These are phyloP conservation scores for Drosophila simulans DNA, from an alignment of 1,140 invertebrate species.

Conservation along the genomic window DNA sequence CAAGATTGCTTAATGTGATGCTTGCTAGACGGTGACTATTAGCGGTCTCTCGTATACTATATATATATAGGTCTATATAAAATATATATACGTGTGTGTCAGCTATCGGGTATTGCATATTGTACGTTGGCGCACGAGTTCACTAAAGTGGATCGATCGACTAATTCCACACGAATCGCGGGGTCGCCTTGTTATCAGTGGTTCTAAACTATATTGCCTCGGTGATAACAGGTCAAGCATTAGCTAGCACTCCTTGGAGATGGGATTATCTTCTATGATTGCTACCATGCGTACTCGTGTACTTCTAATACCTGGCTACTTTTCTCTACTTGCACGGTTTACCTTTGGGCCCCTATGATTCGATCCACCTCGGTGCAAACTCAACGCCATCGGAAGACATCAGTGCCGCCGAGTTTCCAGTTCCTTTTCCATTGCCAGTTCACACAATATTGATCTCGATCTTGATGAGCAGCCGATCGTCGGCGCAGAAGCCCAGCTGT, in stretches of 20 bases:
- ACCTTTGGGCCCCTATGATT: not conserved
- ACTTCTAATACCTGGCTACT: not conserved
- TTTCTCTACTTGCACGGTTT: not conserved
- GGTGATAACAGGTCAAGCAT: conserved; percentile 1
- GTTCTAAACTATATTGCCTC: not conserved
- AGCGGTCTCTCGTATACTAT: conserved; percentile 16
- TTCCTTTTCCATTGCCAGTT: not conserved
- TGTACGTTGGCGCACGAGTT: conserved; percentile 14
- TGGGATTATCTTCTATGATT: not conserved
- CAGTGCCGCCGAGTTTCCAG: not conserved
- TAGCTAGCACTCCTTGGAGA: not conserved
- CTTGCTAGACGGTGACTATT: conserved; percentile 17
- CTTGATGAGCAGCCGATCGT: conserved; percentile 88
- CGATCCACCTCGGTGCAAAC: not conserved
- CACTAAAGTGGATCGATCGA: conserved; percentile 11
- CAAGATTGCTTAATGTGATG: conserved; percentile 13
- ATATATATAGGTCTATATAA: conserved; percentile 36
- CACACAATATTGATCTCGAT: conserved; percentile 86
- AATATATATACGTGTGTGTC: conserved; percentile 27
- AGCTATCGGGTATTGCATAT: conserved; percentile 33
- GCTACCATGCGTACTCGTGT: not conserved
- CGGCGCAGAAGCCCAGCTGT: conserved; percentile 87
- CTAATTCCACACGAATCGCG: not conserved
- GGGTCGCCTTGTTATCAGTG: conserved; percentile 8
- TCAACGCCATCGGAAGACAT: conserved; percentile 9